Base-by-base conservation (phyloP, 64 coral and sea anemone genomes). In the Stichodactyla helianthus region DNA sequence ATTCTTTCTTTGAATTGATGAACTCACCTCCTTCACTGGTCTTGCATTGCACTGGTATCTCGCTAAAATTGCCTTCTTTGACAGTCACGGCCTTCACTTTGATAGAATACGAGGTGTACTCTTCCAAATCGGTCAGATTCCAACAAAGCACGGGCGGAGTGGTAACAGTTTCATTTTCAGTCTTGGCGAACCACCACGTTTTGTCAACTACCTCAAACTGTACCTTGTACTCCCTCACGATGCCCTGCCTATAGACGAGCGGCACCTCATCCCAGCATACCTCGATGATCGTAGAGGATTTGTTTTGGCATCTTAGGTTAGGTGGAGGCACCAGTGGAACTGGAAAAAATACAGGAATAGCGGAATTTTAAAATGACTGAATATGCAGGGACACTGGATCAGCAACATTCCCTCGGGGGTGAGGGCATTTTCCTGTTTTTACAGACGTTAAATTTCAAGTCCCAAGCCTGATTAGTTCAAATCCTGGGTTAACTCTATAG, bases 21-120 rank as follows among this genome's bases (percentile, higher is more conserved):
- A 74, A 79, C 54, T 44, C 56, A 87, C 86, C 86, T 87, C 50
- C 74, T 60, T 87, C 86, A 6, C 1, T 1, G 7, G 86, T 87
- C 53, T 55, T 78, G 51, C 86, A 87, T 55, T 77, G 26, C 0
- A 79, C 70, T 11, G 78, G 78, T 18, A 53, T 57, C 5, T 87
- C 71, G 56, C 86, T 87, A 50, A 54, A 87, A 56, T 87, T 87
- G 0, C 86, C 86, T 5, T 23, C 55, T 8, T 58, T 79, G 53
- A 78, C 11, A 19, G 54, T 87, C 20, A 63, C 22, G 5, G 53
- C 60, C 25, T 64, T 53, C 18, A 54, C 85, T 54, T 55, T 86
- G 12, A 86, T 86, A 74, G 51, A 54, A 51, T 86, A 86, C 7
- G 20, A 18, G 17, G 44, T 76, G 54, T 54, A 86, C 20, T 44